phyloP scores from a whole-genome alignment of 2,797 vertebrate genomes.

The Linurgus olivaceus region DNA sequence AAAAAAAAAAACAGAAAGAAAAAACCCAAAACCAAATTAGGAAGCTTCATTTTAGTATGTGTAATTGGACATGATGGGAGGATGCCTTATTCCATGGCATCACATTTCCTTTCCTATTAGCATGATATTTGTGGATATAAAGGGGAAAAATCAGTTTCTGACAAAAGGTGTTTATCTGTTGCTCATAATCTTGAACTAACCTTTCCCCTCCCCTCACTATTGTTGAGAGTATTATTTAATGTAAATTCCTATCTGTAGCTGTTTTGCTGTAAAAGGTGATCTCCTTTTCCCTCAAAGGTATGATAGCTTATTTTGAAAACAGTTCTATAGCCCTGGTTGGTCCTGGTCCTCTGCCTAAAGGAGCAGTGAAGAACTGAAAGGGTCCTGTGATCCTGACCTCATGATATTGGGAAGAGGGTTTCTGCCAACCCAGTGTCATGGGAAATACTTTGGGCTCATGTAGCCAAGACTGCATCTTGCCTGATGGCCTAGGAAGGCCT shows the following conservation, averaged over 20 bases:
- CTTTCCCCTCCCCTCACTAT: neutral
- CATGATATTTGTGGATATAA: neutral
- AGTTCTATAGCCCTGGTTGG: fast-evolving
- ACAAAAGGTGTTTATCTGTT: neutral
- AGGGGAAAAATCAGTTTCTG: neutral
- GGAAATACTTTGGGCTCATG: neutral
- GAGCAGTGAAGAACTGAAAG: neutral
- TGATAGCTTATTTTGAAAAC: neutral
- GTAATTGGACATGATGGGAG: neutral
- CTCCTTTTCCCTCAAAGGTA: neutral
- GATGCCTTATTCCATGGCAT: neutral
- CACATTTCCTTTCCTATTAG: neutral
- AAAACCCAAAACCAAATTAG: neutral
- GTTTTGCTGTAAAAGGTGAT: neutral
- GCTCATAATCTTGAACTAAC: neutral
- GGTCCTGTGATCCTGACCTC: neutral
- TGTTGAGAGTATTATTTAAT: neutral
- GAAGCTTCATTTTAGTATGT: neutral
- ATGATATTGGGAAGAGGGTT: neutral
- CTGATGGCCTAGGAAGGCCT: neutral
- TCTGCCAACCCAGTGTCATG: neutral
- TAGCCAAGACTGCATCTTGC: neutral
- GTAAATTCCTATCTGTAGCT: neutral
- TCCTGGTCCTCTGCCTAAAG: neutral
- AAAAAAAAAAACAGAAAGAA: neutral